A percentile compares a stretch with the other conserved stretches of the same genome.
Evolutionary conservation across 2,797 vertebrate species (phyloP).

Genomic region (Peromyscus eremicus): DNA sequence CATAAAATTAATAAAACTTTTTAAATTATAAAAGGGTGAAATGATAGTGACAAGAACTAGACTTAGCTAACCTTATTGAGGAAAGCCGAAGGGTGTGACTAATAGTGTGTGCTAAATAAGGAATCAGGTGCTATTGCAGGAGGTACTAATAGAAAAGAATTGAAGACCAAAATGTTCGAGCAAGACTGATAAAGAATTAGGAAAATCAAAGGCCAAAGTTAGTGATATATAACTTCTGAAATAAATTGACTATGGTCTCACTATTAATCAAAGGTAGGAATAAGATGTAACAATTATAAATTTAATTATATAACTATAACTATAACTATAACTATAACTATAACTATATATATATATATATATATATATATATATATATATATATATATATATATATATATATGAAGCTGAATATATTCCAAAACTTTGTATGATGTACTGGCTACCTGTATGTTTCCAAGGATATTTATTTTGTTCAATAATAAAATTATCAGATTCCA

Average conservation of each 20-base stretch:
- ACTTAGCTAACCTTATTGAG: not conserved
- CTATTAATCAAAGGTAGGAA: not conserved
- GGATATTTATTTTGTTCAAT: slow-evolving; percentile 26
- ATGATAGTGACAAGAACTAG: not conserved
- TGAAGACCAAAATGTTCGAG: not conserved
- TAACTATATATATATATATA: not conserved
- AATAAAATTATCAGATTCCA: slow-evolving; percentile 39
- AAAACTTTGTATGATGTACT: not conserved
- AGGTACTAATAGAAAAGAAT: not conserved
- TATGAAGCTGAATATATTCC: not conserved
- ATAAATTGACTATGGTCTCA: not conserved
- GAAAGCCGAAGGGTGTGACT: not conserved
- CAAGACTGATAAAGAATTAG: slow-evolving; percentile 3
- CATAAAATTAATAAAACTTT: not conserved
- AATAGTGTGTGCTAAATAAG: not conserved
- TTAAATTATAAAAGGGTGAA: not conserved
- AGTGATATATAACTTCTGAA: not conserved
- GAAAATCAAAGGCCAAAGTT: not conserved
- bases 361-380: not conserved
- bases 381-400: not conserved
- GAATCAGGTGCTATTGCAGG: not conserved
- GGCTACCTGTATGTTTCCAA: not conserved
- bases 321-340: too few relatives aligned
- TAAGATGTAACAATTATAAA: not conserved
- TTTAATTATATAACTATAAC: not conserved